Evolutionary conservation across 2,797 vertebrate species (phyloP), one percentile per base, ranked within the genome.

Genomic region (Amazona ochrocephala): DNA sequence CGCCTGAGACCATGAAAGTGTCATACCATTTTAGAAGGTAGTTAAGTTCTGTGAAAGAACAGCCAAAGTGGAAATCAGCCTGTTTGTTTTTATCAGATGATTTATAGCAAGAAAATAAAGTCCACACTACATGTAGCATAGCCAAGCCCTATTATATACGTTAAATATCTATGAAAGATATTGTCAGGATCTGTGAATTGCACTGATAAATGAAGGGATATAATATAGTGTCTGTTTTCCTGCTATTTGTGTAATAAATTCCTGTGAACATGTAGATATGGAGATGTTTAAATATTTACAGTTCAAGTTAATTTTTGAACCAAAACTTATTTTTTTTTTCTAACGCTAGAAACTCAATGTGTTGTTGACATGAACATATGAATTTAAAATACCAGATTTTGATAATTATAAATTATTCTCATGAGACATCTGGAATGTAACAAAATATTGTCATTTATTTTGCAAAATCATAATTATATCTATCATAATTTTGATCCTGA

Each of bases 381-480:
- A 91, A 88, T 87, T 92, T 80, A 89, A 96, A 93, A 86, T 75
- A 90, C 80, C 74, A 87, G 32, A 90, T 91, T 94, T 95, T 81
- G 18, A 24, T 87, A 93, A 94, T 95, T 90, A 84, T 47, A 48
- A 88, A n/a, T 88, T 79, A 92, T 84, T 90, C 72, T 82, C 45
- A 44, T 50, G 82, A 96, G 92, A 66, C 42, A 94, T 71, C 51
- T 42, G 74, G 73, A 87, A 45, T 66, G 29, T 88, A 95, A 87
- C 60, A 90, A 93, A 93, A 92, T 86, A 77, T 88, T 92, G 44
- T 89, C 94, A 89, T 95, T 95, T 95, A 76, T 72, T 92, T 91
- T 72, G 37, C 26, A 88, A 84, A 73, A 72, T 81, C 56, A 20
- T 84, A 80, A 95, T 94, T 89, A 60, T 23, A 90, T 13, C 37